Evolutionary conservation across 2,113 vertebrate genomes (phyloP), one percentile per base, ranked within the genome.

Genomic region (Neotragus moschatus): DNA sequence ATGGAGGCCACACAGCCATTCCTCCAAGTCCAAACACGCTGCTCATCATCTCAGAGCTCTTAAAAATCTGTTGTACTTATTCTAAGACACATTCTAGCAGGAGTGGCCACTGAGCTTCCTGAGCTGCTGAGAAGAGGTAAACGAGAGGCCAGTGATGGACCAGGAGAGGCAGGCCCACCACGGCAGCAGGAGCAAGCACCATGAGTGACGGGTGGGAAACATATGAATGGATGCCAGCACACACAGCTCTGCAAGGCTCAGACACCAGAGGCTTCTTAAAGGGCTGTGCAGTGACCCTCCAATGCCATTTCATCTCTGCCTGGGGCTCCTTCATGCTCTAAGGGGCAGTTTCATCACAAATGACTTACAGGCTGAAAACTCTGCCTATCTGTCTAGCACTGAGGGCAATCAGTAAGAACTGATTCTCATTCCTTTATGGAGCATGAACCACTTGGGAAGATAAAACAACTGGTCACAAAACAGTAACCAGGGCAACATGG

Each of bases 241-340:
- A 70, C 26, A 47, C 15, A 7, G 16, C n/a, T 30, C 4, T 1
- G 21, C 25, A 1, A 0, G 10, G 70, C 86, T 84, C 43, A 30
- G 80, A 15, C 0, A 0, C 88, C 0, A 5, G 58, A 2, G 2
- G 28, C 47, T n/a, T 63, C 47, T 75, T 53, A 11, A 5, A 45
- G 33, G 63, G 45, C 30, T 3, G 16, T 6, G 84, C 53, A 6
- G 11, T 0, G 21, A 17, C 63, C 21, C 9, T 36, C 36, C 33
- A 10, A 6, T 19, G 25, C 23, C 19, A 19, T 19, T 53, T 51
- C 33, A 86, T 33, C 53, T 88, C 12, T 1, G 14, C 93, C 75
- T 10, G 17, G 15, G 6, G 15, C 26, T 26, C 47, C 23, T 47
- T 56, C 47, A 33, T 14, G 39, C 19, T 84, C 30, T 84, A 53